These are phyloP conservation scores for Oasisia sp. DNA, from an alignment of 2,888 invertebrate species.

Conservation along the genomic window DNA sequence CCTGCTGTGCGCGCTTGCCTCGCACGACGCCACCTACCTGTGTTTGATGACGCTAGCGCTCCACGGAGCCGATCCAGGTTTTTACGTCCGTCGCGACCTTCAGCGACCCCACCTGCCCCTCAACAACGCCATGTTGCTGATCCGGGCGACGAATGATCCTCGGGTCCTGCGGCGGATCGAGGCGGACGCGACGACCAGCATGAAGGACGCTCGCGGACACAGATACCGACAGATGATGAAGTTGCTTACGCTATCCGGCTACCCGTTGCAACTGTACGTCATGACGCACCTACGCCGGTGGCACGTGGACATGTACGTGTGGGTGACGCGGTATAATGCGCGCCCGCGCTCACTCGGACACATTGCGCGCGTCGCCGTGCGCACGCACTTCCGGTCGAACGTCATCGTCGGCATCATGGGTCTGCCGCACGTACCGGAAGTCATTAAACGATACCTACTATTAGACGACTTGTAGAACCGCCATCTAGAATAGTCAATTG, in stretches of 20 bases:
- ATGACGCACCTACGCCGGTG: conserved; percentile 25
- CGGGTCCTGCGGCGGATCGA: conserved; percentile 27
- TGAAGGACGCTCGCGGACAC: conserved; percentile 23
- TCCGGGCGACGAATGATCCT: conserved; percentile 24
- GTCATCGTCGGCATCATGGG: conserved; percentile 23
- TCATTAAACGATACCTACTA: conserved; percentile 25
- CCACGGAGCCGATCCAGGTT: conserved; percentile 26
- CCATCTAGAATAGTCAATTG: not conserved
- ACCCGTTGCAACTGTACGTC: conserved; percentile 27
- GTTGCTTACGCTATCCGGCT: conserved; percentile 26
- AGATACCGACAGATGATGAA: conserved; percentile 21
- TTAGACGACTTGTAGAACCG: conserved; percentile 22
- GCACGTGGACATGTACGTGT: conserved; percentile 24
- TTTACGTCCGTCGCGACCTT: conserved; percentile 20
- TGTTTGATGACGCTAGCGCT: conserved; percentile 19
- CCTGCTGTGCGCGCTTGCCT: conserved; percentile 22
- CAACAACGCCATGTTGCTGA: conserved; percentile 30
- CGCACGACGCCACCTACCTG: conserved; percentile 25
- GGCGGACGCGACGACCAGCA: conserved; percentile 27
- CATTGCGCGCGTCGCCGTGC: conserved; percentile 27
- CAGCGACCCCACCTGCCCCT: conserved; percentile 25
- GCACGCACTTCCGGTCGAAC: conserved; percentile 29
- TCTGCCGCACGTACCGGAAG: conserved; percentile 24
- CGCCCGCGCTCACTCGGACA: conserved; percentile 25
- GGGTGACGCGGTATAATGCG: conserved; percentile 23